A percentile compares a stretch with the other conserved stretches of the same genome.
These are phyloP conservation scores for Drosophila robusta DNA, from an alignment of 2,888 invertebrate genomes.

Conservation along the genomic window DNA sequence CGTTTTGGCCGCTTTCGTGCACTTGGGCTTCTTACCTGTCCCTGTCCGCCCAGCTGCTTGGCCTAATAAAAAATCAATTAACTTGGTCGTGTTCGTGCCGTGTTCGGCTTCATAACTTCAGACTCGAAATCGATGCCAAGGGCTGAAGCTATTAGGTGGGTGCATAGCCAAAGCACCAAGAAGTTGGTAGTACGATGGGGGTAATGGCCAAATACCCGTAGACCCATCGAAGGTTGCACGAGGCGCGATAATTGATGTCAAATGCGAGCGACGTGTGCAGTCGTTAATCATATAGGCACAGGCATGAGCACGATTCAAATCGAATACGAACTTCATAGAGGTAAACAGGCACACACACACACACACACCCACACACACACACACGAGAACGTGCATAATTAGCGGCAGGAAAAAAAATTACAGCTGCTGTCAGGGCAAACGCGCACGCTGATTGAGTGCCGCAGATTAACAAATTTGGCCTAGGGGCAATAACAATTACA, in stretches of 20 bases:
- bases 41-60: constrained; percentile 6
- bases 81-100: constrained; percentile 57
- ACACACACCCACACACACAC: constrained; percentile 14
- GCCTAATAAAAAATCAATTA: constrained; percentile 77
- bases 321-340: constrained; percentile 55
- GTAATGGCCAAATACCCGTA: background rate
- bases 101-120: constrained; percentile 33
- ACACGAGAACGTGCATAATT: constrained; percentile 68
- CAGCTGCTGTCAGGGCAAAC: constrained; percentile 43
- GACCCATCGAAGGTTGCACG: constrained; percentile 23
- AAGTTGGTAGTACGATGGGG: background rate
- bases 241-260: constrained; percentile 80
- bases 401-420: constrained; percentile 43
- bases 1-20: constrained; percentile 16
- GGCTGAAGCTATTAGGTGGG: too few relatives aligned
- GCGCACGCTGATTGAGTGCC: constrained; percentile 72
- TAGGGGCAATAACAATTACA: constrained; percentile 49
- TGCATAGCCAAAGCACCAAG: constrained; percentile 1
- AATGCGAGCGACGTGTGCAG: constrained; percentile 60
- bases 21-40: constrained; percentile 20
- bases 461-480: constrained; percentile 75
- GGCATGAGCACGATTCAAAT: constrained; percentile 42
- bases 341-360: constrained; percentile 34
- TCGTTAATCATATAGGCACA: constrained; percentile 70
- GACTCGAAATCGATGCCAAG: constrained; percentile 40